Evolutionary conservation across 2,888 invertebrate genomes (phyloP), one percentile per base, ranked within the genome.

Genomic region (Sesamia inferens): DNA sequence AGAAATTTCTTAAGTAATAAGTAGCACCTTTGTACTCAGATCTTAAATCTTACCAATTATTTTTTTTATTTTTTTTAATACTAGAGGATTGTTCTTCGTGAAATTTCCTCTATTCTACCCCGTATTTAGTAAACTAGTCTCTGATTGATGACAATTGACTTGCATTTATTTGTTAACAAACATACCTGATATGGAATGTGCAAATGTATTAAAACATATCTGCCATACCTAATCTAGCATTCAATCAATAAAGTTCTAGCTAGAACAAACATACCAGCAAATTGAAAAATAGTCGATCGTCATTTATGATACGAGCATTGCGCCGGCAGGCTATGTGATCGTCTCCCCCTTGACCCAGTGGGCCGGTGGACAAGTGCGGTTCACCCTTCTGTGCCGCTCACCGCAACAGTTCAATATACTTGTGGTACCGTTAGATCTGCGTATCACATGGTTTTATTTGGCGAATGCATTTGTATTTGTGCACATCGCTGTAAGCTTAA

Each of bases 341-440:
- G 39, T 39, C 19, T 63, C 55, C 57, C 51, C 57, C 16, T 67
- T 66, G 71, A 48, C 54, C 67, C 54, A 54, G 68, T 65, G 64
- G 31, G 31, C 31, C 47, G 14, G 48, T n/a, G 42, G 19, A 22
- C 51, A 48, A 6, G 14, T 75, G 57, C 55, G 64, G 67, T 48
- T 61, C 67, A 48, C 54, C 78, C 64, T 51, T 63, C 58, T n/a
- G 65, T 14, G 24, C 55, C 66, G 78, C 44, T 57, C 62, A 67
- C 77, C 78, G 24, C 77, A 78, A 76, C 19, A 58, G 57, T 78
- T 63, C 57, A 63, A 67, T 63, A 78, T 71, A 66, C 57, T 57
- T 57, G 62, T 66, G 61, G 58, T 47, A 31, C 39, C 3, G 54
- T 11, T 55, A 10, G 24, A 64, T 54, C 54, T 51, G 64, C 63